These are phyloP conservation scores for Athetis lepigone DNA, from an alignment of 2,888 invertebrate species.

Conservation along the genomic window DNA sequence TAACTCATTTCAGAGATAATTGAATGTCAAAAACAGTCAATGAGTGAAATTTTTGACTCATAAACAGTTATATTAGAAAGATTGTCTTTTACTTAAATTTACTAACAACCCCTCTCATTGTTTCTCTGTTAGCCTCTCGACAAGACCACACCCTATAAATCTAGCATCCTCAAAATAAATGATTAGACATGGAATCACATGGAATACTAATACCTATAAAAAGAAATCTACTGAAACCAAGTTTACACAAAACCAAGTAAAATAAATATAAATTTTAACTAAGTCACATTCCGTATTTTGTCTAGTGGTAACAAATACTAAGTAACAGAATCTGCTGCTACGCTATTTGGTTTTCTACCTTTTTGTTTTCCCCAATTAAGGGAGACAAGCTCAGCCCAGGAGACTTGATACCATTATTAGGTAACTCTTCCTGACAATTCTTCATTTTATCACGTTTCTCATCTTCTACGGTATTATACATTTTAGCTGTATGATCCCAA, in stretches of 20 bases:
- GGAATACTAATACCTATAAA: background rate
- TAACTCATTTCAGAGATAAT: too few species aligned
- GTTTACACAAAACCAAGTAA: too few species aligned
- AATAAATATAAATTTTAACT: conserved; percentile 13
- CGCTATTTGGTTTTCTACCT: conserved; percentile 51
- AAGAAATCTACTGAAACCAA: background rate
- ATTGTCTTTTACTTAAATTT: too few species aligned
- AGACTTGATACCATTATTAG: conserved; percentile 31
- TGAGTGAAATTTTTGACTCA: too few species aligned
- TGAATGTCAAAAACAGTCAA: too few species aligned
- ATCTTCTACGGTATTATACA: conserved; percentile 27
- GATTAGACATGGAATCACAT: background rate
- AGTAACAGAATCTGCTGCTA: conserved; percentile 17
- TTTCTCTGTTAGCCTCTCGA: background rate
- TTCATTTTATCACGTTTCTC: conserved; percentile 5
- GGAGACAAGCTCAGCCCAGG: conserved; percentile 27
- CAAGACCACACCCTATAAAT: background rate
- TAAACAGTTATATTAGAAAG: too few species aligned
- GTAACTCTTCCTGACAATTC: conserved; percentile 4
- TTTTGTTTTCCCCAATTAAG: conserved; percentile 31
- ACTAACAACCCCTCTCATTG: too few species aligned
- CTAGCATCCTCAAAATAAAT: background rate
- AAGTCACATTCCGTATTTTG: conserved; percentile 21
- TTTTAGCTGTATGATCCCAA: conserved; percentile 82
- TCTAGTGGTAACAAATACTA: conserved; percentile 40